phyloP scores from a whole-genome alignment of 1,140 invertebrate species.

The Drosophila tristis region DNA sequence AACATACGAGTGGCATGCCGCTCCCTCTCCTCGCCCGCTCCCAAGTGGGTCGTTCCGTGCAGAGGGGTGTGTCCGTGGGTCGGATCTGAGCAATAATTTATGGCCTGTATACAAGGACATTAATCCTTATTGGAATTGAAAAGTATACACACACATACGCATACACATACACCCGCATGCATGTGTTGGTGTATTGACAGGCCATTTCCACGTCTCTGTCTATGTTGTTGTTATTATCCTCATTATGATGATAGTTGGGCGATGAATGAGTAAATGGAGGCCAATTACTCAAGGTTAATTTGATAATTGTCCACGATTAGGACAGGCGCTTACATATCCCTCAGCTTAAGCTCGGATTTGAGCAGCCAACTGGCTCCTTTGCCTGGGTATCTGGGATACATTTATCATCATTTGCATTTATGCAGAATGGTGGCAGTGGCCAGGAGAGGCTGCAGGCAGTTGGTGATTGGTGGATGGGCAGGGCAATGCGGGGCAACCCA shows the following conservation, averaged over 20 bases:
- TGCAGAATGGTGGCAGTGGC: constrained; percentile 56
- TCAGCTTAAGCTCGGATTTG: too few relatives aligned
- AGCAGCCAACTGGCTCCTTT: too few relatives aligned
- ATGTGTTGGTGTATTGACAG: constrained; percentile 44
- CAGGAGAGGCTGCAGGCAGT: constrained; percentile 11
- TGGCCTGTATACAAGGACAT: constrained; percentile 73
- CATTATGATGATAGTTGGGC: too few relatives aligned
- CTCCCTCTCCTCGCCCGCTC: background rate
- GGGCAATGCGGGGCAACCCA: background rate
- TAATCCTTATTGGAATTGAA: constrained; percentile 80
- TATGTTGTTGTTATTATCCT: too few relatives aligned
- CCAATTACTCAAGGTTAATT: background rate
- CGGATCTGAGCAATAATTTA: constrained; percentile 70
- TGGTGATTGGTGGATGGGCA: too few relatives aligned
- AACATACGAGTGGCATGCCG: background rate
- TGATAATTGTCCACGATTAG: too few relatives aligned
- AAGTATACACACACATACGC: constrained; percentile 48
- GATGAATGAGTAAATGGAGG: too few relatives aligned
- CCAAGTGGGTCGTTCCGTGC: constrained; percentile 34
- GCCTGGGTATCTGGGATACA: constrained; percentile 4
- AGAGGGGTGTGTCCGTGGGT: constrained; percentile 11
- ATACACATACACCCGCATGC: constrained; percentile 19
- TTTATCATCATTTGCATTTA: constrained; percentile 60
- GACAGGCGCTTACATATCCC: too few relatives aligned
- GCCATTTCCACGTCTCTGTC: constrained; percentile 27